Base-by-base conservation (phyloP, 53 echinoderm and acorn worm genomes). In the Crossaster papposus region DNA sequence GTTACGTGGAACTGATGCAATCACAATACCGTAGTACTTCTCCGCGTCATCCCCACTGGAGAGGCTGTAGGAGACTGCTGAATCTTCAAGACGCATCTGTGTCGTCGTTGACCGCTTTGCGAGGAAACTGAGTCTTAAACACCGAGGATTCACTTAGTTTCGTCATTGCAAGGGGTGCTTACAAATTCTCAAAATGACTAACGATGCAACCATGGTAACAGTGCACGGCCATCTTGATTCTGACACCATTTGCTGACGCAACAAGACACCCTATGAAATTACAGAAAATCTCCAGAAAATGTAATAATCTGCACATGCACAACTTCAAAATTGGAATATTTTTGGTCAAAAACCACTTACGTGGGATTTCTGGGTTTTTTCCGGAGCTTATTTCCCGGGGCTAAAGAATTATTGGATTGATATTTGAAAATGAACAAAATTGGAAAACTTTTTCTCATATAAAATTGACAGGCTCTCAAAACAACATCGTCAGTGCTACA, bases 391-490 rank as follows among this genome's bases (percentile, higher is more conserved):
- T 68, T 1, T 4, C 26, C 26, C 5, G 4, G 1, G 26, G 24
- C 26, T 1, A 68, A 28, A 68, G 0, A 58, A 58, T 58, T 17
- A 58, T 58, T 17, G 58, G 58, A 20, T 18, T 11, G 58, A 58
- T 58, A 58, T 20, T 58, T 58, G 58, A 58, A 18, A 17, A 58
- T 15, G 58, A 58, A 58, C 0, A 44, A 58, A 20, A 58, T 10
- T 18, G 58, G 22, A 58, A 4, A 0, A n/a, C 68, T 68, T 26
- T 73, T 73, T 36, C 74, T 36, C 15, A 33, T 73, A 1, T 44
- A n/a, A 78, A 78, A 78, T 78, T 51, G 51, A 3, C 28, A 78
- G 78, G 78, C 28, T 51, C 51, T 44, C 50, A 1, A n/a, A 78
- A 28, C 52, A 50, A 44, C 50, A 51, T 22, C 28, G 24, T 8